Evolutionary conservation across 2,113 vertebrate species (phyloP).

Genomic region (Archilochus colubris): DNA sequence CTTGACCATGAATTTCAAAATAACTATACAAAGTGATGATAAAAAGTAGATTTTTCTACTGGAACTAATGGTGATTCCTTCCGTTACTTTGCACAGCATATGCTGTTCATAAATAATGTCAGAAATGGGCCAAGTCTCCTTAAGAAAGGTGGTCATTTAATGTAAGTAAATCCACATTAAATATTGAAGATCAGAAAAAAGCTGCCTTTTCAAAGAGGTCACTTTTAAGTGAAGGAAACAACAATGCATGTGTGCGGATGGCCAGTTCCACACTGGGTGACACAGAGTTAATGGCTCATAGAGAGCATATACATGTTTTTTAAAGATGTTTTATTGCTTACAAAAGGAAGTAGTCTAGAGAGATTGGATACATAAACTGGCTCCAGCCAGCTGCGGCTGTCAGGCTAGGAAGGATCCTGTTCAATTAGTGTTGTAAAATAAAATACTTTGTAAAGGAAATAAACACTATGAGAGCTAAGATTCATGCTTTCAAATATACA

Average conservation of each 20-base stretch:
- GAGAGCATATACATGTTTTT: conserved; percentile 85
- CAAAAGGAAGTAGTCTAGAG: conserved; percentile 84
- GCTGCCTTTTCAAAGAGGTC: conserved; percentile 81
- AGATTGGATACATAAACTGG: conserved; percentile 87
- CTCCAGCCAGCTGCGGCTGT: conserved; percentile 85
- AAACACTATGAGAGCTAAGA: conserved; percentile 94
- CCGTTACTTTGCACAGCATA: conserved; percentile 70
- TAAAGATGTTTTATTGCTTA: conserved; percentile 88
- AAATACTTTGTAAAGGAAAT: conserved; percentile 99
- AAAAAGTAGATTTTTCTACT: conserved; percentile 74
- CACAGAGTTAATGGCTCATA: conserved; percentile 84
- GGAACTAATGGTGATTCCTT: conserved; percentile 77
- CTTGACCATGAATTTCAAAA: conserved; percentile 70
- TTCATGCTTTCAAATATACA: conserved; percentile 99
- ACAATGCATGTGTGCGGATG: conserved; percentile 69
- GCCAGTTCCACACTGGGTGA: conserved; percentile 74
- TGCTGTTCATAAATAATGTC: conserved; percentile 82
- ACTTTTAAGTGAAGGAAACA: conserved; percentile 81
- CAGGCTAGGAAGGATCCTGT: conserved; percentile 82
- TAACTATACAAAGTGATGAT: conserved; percentile 68
- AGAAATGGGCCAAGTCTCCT: conserved; percentile 77
- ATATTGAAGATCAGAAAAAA: conserved; percentile 83
- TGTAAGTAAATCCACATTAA: conserved; percentile 87
- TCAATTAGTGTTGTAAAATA: conserved; percentile 95
- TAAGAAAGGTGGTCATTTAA: conserved; percentile 82